Evolutionary conservation across 2,113 vertebrate genomes (phyloP).

Genomic region (Phyllostomus discolor): DNA sequence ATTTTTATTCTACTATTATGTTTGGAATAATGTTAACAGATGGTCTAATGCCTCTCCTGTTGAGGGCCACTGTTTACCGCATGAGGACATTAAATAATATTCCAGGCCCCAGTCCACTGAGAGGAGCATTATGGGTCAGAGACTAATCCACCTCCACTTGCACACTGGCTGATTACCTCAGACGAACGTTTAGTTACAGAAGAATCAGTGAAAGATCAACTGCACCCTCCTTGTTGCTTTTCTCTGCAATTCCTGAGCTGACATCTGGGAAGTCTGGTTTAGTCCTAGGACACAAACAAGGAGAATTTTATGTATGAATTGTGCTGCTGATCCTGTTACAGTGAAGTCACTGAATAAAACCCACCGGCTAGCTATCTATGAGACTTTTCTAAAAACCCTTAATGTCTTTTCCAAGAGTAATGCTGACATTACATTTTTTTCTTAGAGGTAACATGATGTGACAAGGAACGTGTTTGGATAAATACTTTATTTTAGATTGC

Average conservation of each 20-base stretch:
- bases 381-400: background rate
- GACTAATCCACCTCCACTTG: background rate
- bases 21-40: background rate
- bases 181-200: background rate
- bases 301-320: background rate
- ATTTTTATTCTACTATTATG: conserved; percentile 34
- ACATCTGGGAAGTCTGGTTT: background rate
- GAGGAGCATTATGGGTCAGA: background rate
- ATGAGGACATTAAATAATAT: background rate
- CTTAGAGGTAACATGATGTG: background rate
- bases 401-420: background rate
- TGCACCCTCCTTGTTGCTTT: background rate
- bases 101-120: background rate
- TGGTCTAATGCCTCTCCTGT: background rate
- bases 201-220: background rate
- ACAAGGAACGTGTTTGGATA: background rate
- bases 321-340: background rate
- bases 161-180: background rate
- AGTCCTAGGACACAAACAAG: background rate
- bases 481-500: background rate
- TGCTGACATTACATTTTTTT: background rate
- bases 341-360: background rate
- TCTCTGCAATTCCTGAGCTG: background rate
- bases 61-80: background rate
- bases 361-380: background rate